Evolutionary conservation across 2,888 invertebrate species (phyloP).

Genomic region (Melanargia galathea): DNA sequence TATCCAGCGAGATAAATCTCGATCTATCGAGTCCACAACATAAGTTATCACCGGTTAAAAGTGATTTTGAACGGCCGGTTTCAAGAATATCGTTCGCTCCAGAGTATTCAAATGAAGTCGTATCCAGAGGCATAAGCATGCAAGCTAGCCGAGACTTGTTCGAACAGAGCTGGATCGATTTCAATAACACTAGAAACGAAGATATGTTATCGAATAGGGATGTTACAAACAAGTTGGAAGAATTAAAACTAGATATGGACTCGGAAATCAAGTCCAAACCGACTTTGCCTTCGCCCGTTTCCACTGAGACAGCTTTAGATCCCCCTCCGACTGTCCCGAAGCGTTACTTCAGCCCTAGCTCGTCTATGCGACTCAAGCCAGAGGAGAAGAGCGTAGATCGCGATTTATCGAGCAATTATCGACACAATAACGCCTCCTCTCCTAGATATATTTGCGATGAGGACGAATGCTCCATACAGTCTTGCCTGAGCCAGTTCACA

Average conservation of each 20-base stretch:
- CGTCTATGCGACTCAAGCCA: neutral
- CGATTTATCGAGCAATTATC: constrained; percentile 61
- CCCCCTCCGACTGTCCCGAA: constrained; percentile 51
- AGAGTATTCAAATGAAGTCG: constrained; percentile 70
- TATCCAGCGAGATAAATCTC: constrained; percentile 82
- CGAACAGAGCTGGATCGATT: constrained; percentile 63
- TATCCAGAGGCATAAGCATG: constrained; percentile 69
- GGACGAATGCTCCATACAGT: constrained; percentile 91
- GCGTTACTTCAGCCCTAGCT: constrained; percentile 47
- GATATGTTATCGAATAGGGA: constrained; percentile 42
- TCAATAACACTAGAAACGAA: constrained; percentile 61
- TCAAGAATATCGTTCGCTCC: constrained; percentile 63
- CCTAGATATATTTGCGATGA: constrained; percentile 88
- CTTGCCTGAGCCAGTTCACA: constrained; percentile 96
- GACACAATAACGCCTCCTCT: constrained; percentile 77
- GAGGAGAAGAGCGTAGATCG: constrained; percentile 57
- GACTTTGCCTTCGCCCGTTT: constrained; percentile 55
- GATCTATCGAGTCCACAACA: constrained; percentile 80
- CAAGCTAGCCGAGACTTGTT: constrained; percentile 65
- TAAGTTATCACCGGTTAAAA: constrained; percentile 63
- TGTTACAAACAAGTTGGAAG: constrained; percentile 55
- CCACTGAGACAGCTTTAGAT: constrained; percentile 49
- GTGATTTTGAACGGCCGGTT: constrained; percentile 67
- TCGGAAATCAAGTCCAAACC: constrained; percentile 52
- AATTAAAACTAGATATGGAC: constrained; percentile 65